phyloP scores from a whole-genome alignment of 2,797 vertebrate species.

The Potorous gilbertii region DNA sequence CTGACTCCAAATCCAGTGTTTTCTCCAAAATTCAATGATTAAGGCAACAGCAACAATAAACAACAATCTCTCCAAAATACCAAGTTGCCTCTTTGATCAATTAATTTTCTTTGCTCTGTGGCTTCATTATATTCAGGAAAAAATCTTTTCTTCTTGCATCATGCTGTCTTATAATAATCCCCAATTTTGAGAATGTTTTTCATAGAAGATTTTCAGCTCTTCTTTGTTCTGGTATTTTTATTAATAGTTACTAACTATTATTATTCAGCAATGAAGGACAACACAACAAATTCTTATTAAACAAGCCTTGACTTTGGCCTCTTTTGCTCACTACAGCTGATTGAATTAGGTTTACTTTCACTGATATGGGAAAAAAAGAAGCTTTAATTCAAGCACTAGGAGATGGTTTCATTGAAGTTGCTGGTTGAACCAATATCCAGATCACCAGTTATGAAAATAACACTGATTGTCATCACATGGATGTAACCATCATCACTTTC shows the following conservation, averaged over 20 bases:
- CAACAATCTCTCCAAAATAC: background rate
- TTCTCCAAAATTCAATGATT: background rate
- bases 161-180: constrained; percentile 28
- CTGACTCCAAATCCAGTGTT: background rate
- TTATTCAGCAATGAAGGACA: too few species aligned
- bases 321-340: constrained; percentile 13
- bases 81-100: background rate
- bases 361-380: background rate
- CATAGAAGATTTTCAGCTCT: background rate
- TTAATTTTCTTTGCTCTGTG: background rate
- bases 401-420: constrained; percentile 26
- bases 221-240: constrained; percentile 1
- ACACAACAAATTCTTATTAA: constrained; percentile 22
- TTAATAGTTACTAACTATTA: background rate
- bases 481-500: background rate
- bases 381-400: constrained; percentile 25
- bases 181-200: constrained; percentile 2
- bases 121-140: background rate
- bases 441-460: background rate
- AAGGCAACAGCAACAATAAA: too few species aligned
- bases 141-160: background rate
- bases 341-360: constrained; percentile 10
- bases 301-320: background rate
- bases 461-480: background rate
- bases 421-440: background rate